phyloP scores from a whole-genome alignment of 2,113 vertebrate genomes.

The Chiloscyllium plagiosum region DNA sequence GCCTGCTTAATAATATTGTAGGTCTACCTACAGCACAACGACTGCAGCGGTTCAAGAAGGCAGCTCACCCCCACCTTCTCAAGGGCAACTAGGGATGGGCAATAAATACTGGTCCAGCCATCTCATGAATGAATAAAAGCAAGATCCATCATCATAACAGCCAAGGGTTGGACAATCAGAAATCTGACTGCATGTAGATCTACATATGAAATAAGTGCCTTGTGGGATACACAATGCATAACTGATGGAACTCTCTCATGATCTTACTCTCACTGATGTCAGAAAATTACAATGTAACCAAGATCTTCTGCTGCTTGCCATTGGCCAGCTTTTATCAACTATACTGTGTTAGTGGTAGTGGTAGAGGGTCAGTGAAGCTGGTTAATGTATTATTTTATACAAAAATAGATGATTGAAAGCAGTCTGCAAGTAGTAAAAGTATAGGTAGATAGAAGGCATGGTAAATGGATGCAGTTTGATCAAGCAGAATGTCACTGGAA shows the following conservation, averaged over 20 bases:
- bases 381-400: not conserved
- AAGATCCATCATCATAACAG: not conserved
- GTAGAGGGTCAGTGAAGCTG: not conserved
- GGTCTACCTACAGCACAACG: too few relatives aligned
- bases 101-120: too few relatives aligned
- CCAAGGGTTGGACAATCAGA: not conserved
- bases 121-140: too few relatives aligned
- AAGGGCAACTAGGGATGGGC: too few relatives aligned
- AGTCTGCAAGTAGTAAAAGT: not conserved
- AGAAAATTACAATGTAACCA: not conserved
- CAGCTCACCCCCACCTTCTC: too few relatives aligned
- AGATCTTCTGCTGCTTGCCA: not conserved
- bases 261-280: not conserved
- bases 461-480: not conserved
- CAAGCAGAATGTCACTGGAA: not conserved
- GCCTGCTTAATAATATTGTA: too few relatives aligned
- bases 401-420: not conserved
- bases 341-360: not conserved
- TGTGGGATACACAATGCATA: not conserved
- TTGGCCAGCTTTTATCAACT: not conserved
- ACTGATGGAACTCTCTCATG: not conserved
- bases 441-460: not conserved
- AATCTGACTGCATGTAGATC: not conserved
- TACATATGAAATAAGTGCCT: not conserved
- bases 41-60: too few relatives aligned